Percentiles rank a stretch among this genome's conserved stretches.
Evolutionary conservation across 2,888 invertebrate species (phyloP).

Genomic region (Mesopsocus fuscifrons): DNA sequence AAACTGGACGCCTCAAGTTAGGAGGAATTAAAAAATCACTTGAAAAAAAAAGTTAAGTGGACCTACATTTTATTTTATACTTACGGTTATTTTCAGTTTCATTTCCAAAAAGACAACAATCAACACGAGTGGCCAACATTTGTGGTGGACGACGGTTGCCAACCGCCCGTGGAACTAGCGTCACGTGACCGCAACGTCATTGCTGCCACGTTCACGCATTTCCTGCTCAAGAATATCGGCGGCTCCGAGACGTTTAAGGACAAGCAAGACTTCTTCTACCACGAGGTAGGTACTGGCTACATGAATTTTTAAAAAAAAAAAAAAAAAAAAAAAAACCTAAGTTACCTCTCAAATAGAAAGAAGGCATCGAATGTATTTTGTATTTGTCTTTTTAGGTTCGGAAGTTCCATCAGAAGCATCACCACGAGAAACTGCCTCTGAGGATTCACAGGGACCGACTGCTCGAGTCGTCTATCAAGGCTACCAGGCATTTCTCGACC

Average conservation of each 20-base stretch:
- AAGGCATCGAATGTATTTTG: too few relatives aligned
- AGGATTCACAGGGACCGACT: constrained; percentile 66
- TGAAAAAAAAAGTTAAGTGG: too few relatives aligned
- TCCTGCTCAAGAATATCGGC: constrained; percentile 81
- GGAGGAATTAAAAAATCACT: too few relatives aligned
- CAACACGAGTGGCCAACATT: constrained; percentile 40
- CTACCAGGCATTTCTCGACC: constrained; percentile 66
- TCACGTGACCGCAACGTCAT: constrained; percentile 76
- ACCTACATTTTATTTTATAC: too few relatives aligned
- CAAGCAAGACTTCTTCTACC: constrained; percentile 61
- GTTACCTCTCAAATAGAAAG: too few relatives aligned
- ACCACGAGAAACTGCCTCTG: constrained; percentile 67
- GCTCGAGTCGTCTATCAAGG: constrained; percentile 64
- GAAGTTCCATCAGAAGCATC: constrained; percentile 68
- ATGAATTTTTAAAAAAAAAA: too few relatives aligned
- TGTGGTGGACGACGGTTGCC: constrained; percentile 78
- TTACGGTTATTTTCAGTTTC: constrained; percentile 46
- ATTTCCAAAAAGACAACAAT: constrained; percentile 39
- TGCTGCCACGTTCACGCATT: constrained; percentile 81
- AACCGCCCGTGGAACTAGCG: constrained; percentile 64
- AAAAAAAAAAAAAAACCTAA: too few relatives aligned
- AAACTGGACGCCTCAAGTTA: too few relatives aligned
- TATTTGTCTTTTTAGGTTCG: too few relatives aligned
- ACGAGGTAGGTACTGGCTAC: too few relatives aligned
- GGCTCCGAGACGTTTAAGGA: constrained; percentile 88